Conservation (phyloP, 2,113 vertebrate genomes). For the Oreochromis niloticus region DNA sequence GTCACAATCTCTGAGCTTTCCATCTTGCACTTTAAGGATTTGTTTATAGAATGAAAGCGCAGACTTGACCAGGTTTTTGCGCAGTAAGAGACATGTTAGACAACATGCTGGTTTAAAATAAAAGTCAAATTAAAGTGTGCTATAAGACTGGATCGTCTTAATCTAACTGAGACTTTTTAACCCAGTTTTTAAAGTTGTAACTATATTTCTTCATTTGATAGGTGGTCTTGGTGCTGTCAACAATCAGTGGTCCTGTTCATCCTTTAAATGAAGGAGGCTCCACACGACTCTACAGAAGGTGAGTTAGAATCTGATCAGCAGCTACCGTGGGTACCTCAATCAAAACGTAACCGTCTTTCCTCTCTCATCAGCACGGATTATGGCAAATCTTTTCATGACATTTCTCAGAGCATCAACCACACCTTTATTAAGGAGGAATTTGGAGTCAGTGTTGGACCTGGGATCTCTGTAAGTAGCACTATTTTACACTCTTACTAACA, state of each 20-base stretch:
- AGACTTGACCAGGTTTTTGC: background rate
- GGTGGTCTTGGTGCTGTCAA: slow-evolving; percentile 77
- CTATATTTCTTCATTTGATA: background rate
- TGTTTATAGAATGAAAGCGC: background rate
- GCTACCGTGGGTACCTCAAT: background rate
- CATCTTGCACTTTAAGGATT: background rate
- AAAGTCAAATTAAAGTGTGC: background rate
- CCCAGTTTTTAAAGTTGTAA: background rate
- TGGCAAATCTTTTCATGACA: slow-evolving; percentile 77
- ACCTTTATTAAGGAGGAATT: slow-evolving; percentile 76
- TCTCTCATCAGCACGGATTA: slow-evolving; percentile 69
- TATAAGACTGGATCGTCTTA: background rate
- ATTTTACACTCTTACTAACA: background rate
- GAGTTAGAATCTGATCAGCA: background rate
- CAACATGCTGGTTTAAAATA: background rate
- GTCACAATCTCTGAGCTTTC: background rate
- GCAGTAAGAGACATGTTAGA: background rate
- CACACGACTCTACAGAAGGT: slow-evolving; percentile 77
- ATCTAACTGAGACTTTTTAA: background rate
- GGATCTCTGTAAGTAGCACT: slow-evolving; percentile 63
- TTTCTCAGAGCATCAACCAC: slow-evolving; percentile 74
- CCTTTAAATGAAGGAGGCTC: slow-evolving; percentile 64
- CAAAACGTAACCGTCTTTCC: background rate
- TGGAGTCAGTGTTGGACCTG: slow-evolving; percentile 74
- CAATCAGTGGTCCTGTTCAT: slow-evolving; percentile 61